Base-by-base conservation (phyloP, 2,113 vertebrate species). In the Agelaius tricolor region DNA sequence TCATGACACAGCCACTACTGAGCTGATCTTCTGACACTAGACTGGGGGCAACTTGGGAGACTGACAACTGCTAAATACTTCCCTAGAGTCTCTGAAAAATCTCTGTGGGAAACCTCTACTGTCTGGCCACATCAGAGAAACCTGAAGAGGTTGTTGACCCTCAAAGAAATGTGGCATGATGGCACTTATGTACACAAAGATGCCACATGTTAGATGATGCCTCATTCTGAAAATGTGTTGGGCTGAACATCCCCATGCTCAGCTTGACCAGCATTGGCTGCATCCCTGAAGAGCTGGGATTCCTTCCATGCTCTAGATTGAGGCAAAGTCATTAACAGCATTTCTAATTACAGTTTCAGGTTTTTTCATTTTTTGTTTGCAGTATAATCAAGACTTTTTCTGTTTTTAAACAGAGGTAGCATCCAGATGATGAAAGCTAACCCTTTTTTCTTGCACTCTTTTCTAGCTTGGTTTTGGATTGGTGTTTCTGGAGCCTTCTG, bases 391-490 rank as follows among this genome's bases (percentile, higher is more conserved):
- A 35, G 10, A 75, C 37, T 44, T 52, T 54, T 62, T 39, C 26
- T 18, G 37, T 28, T 27, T 65, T 85, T 83, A 63, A 84, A 21
- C 2, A 5, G 46, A 19, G 3, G 22, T 61, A 86, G 8, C 30
- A 9, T 61, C 33, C 44, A 68, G 27, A 17, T 59, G 19, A 69
- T 67, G 59, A 83, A 65, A 77, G 9, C 33, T 76, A 71, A 93
- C 12, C 6, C 7, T 81, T n/a, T 91, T 72, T 74, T 59, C 68
- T 88, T 63, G 15, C 51, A 84, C 80, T 68, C 24, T 65, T 85
- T 94, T 93, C 46, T 94, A 99, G 99, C 92, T 10, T 99, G 98
- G 98, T 99, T 99, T 97, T 9, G n/a, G 26, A 85, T 98, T 78
- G 99, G 99, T 85, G 90, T 95, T 28, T 28, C 2, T 14, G 99